Evolutionary conservation across 2,797 vertebrate genomes (phyloP), one percentile per base, ranked within the genome.

Genomic region (Helicolenus hilgendorfi): DNA sequence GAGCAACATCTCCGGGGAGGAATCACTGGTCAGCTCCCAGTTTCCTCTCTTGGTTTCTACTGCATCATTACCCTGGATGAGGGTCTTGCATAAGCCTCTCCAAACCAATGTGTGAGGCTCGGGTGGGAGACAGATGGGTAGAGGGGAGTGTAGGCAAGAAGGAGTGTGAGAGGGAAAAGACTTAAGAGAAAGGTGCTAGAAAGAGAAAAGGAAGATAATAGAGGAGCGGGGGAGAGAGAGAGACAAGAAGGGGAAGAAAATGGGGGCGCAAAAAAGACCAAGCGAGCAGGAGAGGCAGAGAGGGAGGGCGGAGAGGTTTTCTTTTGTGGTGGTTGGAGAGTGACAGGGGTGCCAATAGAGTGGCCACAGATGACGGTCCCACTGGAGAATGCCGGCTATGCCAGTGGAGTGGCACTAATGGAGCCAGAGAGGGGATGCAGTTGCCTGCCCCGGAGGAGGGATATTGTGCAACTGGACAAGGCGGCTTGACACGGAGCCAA

Each of bases 401-500:
- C 95, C 94, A 95, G 93, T 96, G 94, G 94, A 96, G 96, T 95
- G 96, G 93, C 95, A 95, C 96, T 96, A 97, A 96, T 96, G 96
- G 95, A 96, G 93, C 96, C 94, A 88, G 95, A 95, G 94, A 94
- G 93, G 94, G 92, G 94, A 96, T 95, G 96, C 95, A 95, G 96
- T 97, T 96, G 93, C 95, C 94, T 95, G 94, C 91, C 94, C 94
- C 55, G 59, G 90, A 95, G 96, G 94, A 95, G 95, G 93, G 92
- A 94, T 96, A 96, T 96, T 97, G 96, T 97, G 96, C 94, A 95
- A 97, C 96, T 95, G 95, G 95, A 96, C 96, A 96, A 95, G 95
- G 94, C 90, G 29, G 86, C 89, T 95, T 96, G 97, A 96, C 94
- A 92, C 70, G 2, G 94, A 96, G 97, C 97, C 97, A 97, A 97